Percentiles rank a stretch among this genome's conserved stretches.
Conservation (phyloP, 2,797 vertebrate species). For the Triplophysa bombifrons region DNA sequence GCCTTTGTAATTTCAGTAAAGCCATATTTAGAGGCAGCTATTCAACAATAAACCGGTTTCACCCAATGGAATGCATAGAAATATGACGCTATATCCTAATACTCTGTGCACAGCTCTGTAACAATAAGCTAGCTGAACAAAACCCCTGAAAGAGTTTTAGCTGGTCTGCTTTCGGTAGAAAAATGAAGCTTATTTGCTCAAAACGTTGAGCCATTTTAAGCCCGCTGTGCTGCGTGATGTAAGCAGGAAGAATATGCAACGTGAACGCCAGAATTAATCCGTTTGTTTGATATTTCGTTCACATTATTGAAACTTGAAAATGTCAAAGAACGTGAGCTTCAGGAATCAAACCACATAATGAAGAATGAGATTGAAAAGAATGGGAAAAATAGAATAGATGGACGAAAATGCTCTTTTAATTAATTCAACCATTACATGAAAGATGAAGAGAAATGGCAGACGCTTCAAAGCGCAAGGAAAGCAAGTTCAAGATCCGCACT, state of each 20-base stretch:
- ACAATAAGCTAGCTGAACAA: conserved; percentile 36
- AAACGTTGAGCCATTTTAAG: conserved; percentile 37
- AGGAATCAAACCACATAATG: not conserved
- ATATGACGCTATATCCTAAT: not conserved
- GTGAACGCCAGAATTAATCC: not conserved
- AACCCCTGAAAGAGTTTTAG: conserved; percentile 33
- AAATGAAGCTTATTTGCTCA: conserved; percentile 51
- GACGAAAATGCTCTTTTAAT: not conserved
- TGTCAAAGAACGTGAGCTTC: not conserved
- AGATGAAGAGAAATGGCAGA: not conserved
- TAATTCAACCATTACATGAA: not conserved
- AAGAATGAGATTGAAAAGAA: not conserved
- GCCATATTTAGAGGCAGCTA: not conserved
- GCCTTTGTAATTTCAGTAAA: not conserved
- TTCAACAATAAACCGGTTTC: not conserved
- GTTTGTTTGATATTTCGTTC: conserved; percentile 55
- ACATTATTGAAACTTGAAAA: conserved; percentile 57
- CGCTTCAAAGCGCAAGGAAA: not conserved
- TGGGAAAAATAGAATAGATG: not conserved
- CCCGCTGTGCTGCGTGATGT: conserved; percentile 29
- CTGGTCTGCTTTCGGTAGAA: conserved; percentile 39
- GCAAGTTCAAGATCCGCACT: not conserved
- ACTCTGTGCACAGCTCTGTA: not conserved
- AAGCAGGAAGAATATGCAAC: not conserved
- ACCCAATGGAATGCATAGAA: not conserved